Percentiles rank a stretch among this genome's conserved stretches.
These are phyloP conservation scores for Danio kyathit DNA, from an alignment of 2,797 vertebrate species.

Conservation along the genomic window DNA sequence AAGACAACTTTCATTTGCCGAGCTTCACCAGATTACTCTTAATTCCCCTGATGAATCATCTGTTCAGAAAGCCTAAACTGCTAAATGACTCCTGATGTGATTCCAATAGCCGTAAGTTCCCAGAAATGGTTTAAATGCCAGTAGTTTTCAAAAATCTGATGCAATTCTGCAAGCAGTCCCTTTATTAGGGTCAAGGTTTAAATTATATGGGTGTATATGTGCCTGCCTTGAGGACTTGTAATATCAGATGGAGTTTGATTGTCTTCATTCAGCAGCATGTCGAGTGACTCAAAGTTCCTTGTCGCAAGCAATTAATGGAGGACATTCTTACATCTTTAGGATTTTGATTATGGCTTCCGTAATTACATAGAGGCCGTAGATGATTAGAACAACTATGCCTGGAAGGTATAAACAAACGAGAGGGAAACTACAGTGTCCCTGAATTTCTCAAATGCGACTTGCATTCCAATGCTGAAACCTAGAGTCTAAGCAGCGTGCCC, in stretches of 20 bases:
- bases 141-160: not conserved
- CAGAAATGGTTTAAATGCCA: constrained; percentile 20
- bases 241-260: constrained; percentile 34
- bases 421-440: constrained; percentile 59
- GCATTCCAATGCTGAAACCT: constrained; percentile 59
- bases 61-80: constrained; percentile 28
- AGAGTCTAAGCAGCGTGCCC: not conserved
- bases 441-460: constrained; percentile 60
- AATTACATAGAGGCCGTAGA: constrained; percentile 74
- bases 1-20: constrained; percentile 18
- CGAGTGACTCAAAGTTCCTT: constrained; percentile 58
- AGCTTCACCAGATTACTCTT: not conserved
- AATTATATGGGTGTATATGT: not conserved
- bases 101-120: not conserved
- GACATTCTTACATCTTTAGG: constrained; percentile 73
- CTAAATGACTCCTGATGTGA: constrained; percentile 8
- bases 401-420: constrained; percentile 71
- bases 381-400: constrained; percentile 74
- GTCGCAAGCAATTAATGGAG: constrained; percentile 71
- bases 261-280: constrained; percentile 17
- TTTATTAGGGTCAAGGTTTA: constrained; percentile 32
- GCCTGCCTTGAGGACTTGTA: constrained; percentile 32
- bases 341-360: constrained; percentile 75
- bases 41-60: constrained; percentile 24
- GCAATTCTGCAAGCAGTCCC: not conserved